Percentiles rank a stretch among this genome's conserved stretches.
Evolutionary conservation across 2,888 invertebrate species (phyloP).

Genomic region (Pheosia tremula): DNA sequence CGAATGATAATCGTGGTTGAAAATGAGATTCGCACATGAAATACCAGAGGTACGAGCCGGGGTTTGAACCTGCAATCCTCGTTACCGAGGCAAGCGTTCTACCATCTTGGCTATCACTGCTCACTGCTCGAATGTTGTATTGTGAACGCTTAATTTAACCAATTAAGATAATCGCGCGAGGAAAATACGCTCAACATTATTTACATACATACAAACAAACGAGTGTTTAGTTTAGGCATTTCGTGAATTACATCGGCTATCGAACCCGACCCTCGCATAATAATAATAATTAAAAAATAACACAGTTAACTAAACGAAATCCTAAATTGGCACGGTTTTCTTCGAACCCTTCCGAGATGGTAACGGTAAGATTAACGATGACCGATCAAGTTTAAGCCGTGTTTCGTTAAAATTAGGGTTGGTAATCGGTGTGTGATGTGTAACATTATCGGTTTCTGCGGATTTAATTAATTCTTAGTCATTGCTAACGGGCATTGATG

Average conservation of each 20-base stretch:
- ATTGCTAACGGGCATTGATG: constrained; percentile 72
- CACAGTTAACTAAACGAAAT: constrained; percentile 63
- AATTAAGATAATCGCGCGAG: neutral
- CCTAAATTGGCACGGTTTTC: constrained; percentile 72
- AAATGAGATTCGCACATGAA: too few species aligned
- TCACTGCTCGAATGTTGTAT: too few species aligned
- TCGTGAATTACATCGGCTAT: neutral
- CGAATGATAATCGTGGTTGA: too few species aligned
- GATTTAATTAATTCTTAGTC: constrained; percentile 81
- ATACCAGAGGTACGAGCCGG: too few species aligned
- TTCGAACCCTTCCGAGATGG: constrained; percentile 52
- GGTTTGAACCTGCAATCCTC: too few species aligned
- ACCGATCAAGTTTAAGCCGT: constrained; percentile 47
- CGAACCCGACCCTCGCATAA: constrained; percentile 35
- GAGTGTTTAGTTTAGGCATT: constrained; percentile 2
- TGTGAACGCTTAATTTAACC: neutral
- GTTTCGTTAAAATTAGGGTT: constrained; percentile 41
- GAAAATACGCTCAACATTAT: neutral
- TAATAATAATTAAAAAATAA: constrained; percentile 39
- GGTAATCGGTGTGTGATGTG: constrained; percentile 38
- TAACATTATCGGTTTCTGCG: constrained; percentile 57
- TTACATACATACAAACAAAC: neutral
- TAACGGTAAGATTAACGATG: constrained; percentile 59
- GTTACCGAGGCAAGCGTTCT: too few species aligned
- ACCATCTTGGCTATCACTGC: too few species aligned